Evolutionary conservation across 2,888 invertebrate species (phyloP).

Genomic region (Glaucopsyche alexis): DNA sequence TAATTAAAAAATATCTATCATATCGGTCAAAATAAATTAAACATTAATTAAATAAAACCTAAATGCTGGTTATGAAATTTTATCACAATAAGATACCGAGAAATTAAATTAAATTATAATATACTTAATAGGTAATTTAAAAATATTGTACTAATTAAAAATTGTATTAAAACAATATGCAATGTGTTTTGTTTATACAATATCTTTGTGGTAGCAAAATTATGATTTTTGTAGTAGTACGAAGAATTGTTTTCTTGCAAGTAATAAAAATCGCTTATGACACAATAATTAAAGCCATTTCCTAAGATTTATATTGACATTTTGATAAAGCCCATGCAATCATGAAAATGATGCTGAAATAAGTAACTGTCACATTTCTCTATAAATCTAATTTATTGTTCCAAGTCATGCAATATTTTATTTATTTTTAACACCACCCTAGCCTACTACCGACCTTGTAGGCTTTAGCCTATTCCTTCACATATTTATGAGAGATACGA

Average conservation of each 20-base stretch:
- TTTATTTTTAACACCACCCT: not conserved
- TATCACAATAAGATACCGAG: not conserved
- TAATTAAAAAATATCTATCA: not conserved
- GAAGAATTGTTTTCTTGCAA: too few species aligned
- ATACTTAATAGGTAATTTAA: not conserved
- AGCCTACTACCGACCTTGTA: too few species aligned
- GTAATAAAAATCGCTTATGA: not conserved
- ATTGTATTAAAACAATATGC: too few species aligned
- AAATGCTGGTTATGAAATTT: not conserved
- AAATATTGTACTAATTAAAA: not conserved
- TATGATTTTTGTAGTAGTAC: not conserved
- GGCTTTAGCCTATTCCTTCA: too few species aligned
- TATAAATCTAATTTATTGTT: constrained; percentile 1
- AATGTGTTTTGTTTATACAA: not conserved
- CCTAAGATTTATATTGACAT: not conserved
- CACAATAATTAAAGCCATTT: not conserved
- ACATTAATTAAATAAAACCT: not conserved
- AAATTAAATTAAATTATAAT: not conserved
- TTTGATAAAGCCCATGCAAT: not conserved
- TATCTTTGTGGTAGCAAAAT: not conserved
- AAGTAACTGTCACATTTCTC: not conserved
- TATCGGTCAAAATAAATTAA: constrained; percentile 2
- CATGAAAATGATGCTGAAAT: constrained; percentile 6
- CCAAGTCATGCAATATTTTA: not conserved
- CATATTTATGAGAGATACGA: too few species aligned